Evolutionary conservation across 2,888 invertebrate genomes (phyloP), one percentile per base, ranked within the genome.

Genomic region (Drosophila siamana): DNA sequence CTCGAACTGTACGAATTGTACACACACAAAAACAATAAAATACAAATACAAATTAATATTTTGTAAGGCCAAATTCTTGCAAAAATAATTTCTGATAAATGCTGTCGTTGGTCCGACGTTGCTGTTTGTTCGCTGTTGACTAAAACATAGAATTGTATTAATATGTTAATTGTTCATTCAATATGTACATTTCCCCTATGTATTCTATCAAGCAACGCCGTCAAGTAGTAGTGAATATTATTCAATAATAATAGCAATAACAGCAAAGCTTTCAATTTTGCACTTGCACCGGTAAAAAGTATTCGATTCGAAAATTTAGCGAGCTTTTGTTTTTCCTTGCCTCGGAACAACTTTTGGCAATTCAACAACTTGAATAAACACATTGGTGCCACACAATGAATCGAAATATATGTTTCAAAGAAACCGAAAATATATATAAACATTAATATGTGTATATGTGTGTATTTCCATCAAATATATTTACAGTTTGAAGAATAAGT

Each of bases 121-220:
- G 54, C 47, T 62, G 61, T 55, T 62, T 73, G 76, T 65, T 67
- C 76, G 83, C 60, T 76, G 69, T 86, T 86, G 76, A 81, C 80
- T 81, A 82, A 86, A 82, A 60, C 70, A 41, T 16, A 19, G 40
- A 52, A 40, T 9, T 59, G 57, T 57, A 65, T 64, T 40, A 62
- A 68, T 33, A 52, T 78, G 54, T 69, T 81, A 74, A 71, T 54
- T 73, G 61, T 69, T 9, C 55, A 67, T 33, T 38, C 36, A 38
- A 38, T 38, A 38, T 38, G 36, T 38, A 38, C 15, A 15, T 13
- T 38, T 38, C 5, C 33, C 33, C 36, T 38, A 13, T 15, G 15
- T 38, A 13, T 15, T 15, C 36, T 38, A 19, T 19, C 1, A 74
- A 59, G 43, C 52, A 52, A 38, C 46, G 22, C 30, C 59, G 38